Conservation (phyloP, 2,113 vertebrate species). For the Ifrita kowaldi region DNA sequence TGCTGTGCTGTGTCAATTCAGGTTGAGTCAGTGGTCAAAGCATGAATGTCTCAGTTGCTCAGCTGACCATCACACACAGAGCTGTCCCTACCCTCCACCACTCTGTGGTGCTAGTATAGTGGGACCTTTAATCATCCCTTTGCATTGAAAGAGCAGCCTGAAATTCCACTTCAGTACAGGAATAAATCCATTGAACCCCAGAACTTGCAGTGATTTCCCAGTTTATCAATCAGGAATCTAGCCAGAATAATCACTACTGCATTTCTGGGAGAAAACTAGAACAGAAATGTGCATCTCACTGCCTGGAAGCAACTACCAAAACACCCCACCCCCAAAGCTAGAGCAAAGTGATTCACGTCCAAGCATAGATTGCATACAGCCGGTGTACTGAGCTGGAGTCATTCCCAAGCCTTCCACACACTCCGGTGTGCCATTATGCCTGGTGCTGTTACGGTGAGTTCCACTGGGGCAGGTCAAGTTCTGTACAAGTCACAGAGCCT, state of each 20-base stretch:
- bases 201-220: conserved; percentile 80
- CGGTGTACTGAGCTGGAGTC: conserved; percentile 79
- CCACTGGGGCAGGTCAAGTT: conserved; percentile 78
- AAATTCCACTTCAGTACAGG: background rate
- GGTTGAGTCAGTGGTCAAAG: background rate
- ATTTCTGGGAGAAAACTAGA: conserved; percentile 67
- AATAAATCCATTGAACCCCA: background rate
- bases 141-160: background rate
- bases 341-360: conserved; percentile 67
- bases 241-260: conserved; percentile 79
- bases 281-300: background rate
- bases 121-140: background rate
- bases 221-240: conserved; percentile 82
- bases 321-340: background rate
- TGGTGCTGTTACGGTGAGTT: conserved; percentile 25
- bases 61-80: rapidly evolving
- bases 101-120: background rate
- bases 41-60: background rate
- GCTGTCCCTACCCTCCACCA: background rate
- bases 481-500: conserved; percentile 33
- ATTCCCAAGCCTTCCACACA: conserved; percentile 80
- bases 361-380: conserved; percentile 79
- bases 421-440: conserved; percentile 52
- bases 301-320: background rate
- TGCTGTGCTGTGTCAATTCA: background rate